A percentile compares a stretch with the other conserved stretches of the same genome.
Conservation (phyloP, 2,888 invertebrate genomes). For the Caenorhabditis angaria region DNA sequence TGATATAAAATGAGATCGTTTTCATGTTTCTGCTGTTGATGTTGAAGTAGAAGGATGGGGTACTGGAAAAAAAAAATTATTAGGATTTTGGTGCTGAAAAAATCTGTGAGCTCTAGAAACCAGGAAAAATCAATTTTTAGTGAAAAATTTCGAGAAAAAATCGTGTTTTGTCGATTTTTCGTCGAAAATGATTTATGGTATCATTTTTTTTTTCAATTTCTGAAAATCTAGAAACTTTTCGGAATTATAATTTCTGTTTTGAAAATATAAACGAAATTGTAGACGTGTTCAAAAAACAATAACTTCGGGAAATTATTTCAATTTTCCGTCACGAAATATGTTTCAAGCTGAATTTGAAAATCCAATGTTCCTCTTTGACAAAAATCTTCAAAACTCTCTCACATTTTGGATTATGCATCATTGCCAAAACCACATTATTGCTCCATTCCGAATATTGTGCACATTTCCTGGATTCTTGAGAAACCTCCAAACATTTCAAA, state of each 20-base stretch:
- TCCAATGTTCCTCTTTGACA: background rate
- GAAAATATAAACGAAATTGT: no score
- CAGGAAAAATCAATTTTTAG: background rate
- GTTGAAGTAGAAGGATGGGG: background rate
- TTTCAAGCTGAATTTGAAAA: no score
- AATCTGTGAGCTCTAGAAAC: background rate
- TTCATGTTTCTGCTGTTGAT: background rate
- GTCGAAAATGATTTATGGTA: background rate
- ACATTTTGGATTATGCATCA: constrained; percentile 22
- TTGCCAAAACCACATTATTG: constrained; percentile 14
- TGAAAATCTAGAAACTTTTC: background rate
- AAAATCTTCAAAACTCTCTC: background rate
- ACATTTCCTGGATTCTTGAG: constrained; percentile 36
- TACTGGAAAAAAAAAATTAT: background rate
- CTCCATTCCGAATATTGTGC: background rate
- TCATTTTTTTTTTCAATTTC: background rate
- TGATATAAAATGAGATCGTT: background rate
- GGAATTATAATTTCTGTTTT: no score
- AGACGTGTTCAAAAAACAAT: no score
- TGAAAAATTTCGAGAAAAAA: background rate
- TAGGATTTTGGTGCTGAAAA: no score
- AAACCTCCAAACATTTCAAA: constrained; percentile 49
- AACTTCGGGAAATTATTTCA: no score
- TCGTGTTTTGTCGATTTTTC: background rate
- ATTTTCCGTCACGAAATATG: no score